These are phyloP conservation scores for Myiothlypis coronata DNA, from an alignment of 2,797 vertebrate species.

Conservation along the genomic window DNA sequence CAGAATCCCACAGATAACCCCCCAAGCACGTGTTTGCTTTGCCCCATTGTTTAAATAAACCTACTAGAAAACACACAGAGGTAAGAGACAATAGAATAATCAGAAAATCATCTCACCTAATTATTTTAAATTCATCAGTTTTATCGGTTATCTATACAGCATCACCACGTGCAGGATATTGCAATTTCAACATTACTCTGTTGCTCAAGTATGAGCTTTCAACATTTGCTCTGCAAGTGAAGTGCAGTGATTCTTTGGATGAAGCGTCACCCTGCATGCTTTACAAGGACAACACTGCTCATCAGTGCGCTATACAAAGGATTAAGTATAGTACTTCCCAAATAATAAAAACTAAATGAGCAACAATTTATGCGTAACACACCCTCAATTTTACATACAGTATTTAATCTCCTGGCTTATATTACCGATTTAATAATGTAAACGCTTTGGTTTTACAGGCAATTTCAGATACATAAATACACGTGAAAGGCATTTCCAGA, in stretches of 20 bases:
- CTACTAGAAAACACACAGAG: background rate
- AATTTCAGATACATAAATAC: background rate
- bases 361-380: background rate
- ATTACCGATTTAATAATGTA: fast-evolving
- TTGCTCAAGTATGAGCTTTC: background rate
- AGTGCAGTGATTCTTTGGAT: background rate
- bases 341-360: background rate
- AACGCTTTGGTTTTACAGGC: background rate
- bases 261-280: background rate
- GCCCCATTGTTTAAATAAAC: constrained; percentile 4
- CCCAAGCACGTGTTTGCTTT: background rate
- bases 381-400: background rate
- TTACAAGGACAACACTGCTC: background rate
- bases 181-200: background rate
- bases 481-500: background rate
- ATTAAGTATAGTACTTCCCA: background rate
- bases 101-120: background rate
- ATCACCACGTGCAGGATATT: background rate
- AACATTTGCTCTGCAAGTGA: background rate
- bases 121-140: background rate
- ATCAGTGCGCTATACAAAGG: background rate
- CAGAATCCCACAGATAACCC: background rate
- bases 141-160: background rate
- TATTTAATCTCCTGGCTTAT: background rate
- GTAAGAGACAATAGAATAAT: background rate